Evolutionary conservation across 2,113 vertebrate species (phyloP), one percentile per base, ranked within the genome.

Genomic region (Ariopsis seemanni): DNA sequence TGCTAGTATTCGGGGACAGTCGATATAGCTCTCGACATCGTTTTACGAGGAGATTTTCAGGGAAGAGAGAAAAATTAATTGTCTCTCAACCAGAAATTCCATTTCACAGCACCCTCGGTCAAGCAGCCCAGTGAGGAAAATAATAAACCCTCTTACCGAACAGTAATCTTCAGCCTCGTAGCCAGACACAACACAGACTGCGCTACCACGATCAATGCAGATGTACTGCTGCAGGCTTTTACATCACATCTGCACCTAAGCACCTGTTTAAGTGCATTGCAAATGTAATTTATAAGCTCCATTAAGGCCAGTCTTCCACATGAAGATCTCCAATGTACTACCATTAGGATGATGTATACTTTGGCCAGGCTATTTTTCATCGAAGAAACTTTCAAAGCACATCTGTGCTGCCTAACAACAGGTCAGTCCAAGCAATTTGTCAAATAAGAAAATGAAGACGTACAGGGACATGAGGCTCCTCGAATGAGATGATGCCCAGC

Each of bases 391-490:
- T 85, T 86, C 15, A 30, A 83, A 42, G 58, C 12, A 63, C 58
- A 34, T 55, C 30, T 6, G 11, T 42, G 17, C 34, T 65, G 55
- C 17, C 60, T 34, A 82, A 65, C 30, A 82, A 34, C 55, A 80
- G 27, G 34, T 52, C 65, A 52, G n/a, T 20, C 25, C 7, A 2
- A 74, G 81, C 60, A 48, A 20, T 63, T 22, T 48, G 2, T 65
- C 17, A 34, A 25, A 69, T 63, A 78, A 60, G 42, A 15, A 85
- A 62, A 72, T 15, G 30, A 87, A 57, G 4, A 88, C 95, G 91
- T 91, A 96, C 95, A 69, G 95, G 95, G 78, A 95, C 92, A 30
- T 90, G 90, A 22, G 84, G 85, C 72, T 94, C 92, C 74, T 92
- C 91, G 55, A 94, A 91, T 27, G 93, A 92, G 52, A 93, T 92